Percentiles rank a stretch among this genome's conserved stretches.
These are phyloP conservation scores for Listronotus oregonensis DNA, from an alignment of 1,140 invertebrate genomes.

Conservation along the genomic window DNA sequence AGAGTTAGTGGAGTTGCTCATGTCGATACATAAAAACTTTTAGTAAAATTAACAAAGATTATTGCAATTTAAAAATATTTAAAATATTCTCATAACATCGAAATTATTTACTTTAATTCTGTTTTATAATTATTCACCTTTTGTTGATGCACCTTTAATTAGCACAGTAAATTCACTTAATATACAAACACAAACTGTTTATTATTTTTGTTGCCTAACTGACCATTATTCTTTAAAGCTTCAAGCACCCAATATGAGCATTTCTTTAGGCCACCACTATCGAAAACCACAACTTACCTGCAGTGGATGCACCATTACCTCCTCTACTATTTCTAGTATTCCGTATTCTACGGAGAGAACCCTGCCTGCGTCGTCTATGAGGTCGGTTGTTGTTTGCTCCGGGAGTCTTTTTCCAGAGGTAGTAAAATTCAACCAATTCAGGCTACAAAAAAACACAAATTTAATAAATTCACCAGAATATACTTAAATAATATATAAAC, in stretches of 20 bases:
- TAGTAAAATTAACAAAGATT: too few relatives aligned
- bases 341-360: slow-evolving; percentile 85
- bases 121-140: too few relatives aligned
- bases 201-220: too few relatives aligned
- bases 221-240: background rate
- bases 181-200: too few relatives aligned
- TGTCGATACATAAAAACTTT: too few relatives aligned
- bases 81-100: too few relatives aligned
- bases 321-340: slow-evolving; percentile 73
- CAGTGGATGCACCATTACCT: slow-evolving; percentile 59
- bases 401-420: slow-evolving; percentile 99
- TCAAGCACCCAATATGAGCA: slow-evolving; percentile 31
- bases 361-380: slow-evolving; percentile 84
- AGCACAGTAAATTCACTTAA: too few relatives aligned
- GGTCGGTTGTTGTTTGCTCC: slow-evolving; percentile 93
- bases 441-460: slow-evolving; percentile 70
- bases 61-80: too few relatives aligned
- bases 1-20: too few relatives aligned
- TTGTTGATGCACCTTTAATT: too few relatives aligned
- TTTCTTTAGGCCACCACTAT: slow-evolving; percentile 62
- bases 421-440: slow-evolving; percentile 98
- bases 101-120: too few relatives aligned
- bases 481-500: slow-evolving; percentile 36
- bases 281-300: slow-evolving; percentile 48
- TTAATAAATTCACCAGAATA: too few relatives aligned